A percentile compares a stretch with the other conserved stretches of the same genome.
Evolutionary conservation across 2,113 vertebrate genomes (phyloP).

Genomic region (Toxostoma redivivum): DNA sequence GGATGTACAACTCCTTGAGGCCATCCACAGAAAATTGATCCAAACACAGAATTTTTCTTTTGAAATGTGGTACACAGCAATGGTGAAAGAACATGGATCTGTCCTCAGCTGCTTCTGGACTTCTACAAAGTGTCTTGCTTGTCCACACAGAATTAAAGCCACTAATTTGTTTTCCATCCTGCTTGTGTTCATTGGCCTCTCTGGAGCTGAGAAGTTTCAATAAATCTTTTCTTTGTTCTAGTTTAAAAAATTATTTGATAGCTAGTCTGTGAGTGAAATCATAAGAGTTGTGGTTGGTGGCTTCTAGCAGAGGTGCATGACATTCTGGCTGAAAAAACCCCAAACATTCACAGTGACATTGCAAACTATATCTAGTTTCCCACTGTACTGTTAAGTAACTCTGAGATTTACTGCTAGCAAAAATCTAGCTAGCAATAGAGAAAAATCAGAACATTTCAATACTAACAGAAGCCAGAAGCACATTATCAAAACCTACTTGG

Average conservation of each 20-base stretch:
- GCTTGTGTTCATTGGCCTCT: not conserved
- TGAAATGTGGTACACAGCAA: not conserved
- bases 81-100: not conserved
- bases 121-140: not conserved
- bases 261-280: not conserved
- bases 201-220: not conserved
- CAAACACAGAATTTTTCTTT: not conserved
- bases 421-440: not conserved
- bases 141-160: not conserved
- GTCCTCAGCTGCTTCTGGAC: not conserved
- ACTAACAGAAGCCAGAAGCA: not conserved
- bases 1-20: not conserved
- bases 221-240: not conserved
- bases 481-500: not conserved
- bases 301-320: not conserved
- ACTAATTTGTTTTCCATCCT: not conserved
- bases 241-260: not conserved
- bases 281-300: not conserved
- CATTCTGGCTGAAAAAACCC: not conserved
- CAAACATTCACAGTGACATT: not conserved
- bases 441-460: not conserved
- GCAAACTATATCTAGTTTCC: not conserved
- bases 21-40: not conserved
- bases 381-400: not conserved
- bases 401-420: not conserved